Percentiles rank a stretch among this genome's conserved stretches.
phyloP scores from a whole-genome alignment of 2,888 invertebrate species.

The Netelia fuscicornis region DNA sequence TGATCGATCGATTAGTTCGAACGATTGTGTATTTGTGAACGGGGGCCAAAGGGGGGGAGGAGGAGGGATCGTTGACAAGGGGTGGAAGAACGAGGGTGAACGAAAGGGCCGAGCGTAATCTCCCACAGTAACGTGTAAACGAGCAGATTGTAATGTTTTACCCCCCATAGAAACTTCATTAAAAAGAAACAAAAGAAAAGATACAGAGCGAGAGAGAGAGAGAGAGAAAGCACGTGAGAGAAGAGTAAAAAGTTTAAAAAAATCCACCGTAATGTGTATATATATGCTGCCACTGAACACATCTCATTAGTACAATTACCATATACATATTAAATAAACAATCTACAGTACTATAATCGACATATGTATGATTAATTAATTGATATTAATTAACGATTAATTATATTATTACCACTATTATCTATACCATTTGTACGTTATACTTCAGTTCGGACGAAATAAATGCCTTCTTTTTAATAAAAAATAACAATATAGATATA shows the following conservation, averaged over 20 bases:
- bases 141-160: conserved; percentile 69
- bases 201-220: conserved; percentile 47
- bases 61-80: conserved; percentile 53
- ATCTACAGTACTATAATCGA: conserved; percentile 72
- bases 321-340: conserved; percentile 77
- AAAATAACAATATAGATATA: conserved; percentile 60
- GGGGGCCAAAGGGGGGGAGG: conserved; percentile 46
- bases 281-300: conserved; percentile 84
- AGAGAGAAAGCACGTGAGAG: conserved; percentile 71
- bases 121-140: conserved; percentile 71
- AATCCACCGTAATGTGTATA: conserved; percentile 76
- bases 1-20: conserved; percentile 56
- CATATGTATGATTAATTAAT: conserved; percentile 79
- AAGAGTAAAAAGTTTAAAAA: conserved; percentile 67
- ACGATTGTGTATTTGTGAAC: conserved; percentile 31
- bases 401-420: conserved; percentile 84
- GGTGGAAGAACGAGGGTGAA: conserved; percentile 40
- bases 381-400: conserved; percentile 84
- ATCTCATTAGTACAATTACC: conserved; percentile 84
- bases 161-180: conserved; percentile 66
- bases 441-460: conserved; percentile 84
- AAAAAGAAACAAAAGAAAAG: conserved; percentile 17
- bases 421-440: conserved; percentile 85
- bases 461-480: conserved; percentile 85
- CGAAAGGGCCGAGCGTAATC: conserved; percentile 74